Evolutionary conservation across 2,113 vertebrate species (phyloP).

Genomic region (Cephalopterus ornatus): DNA sequence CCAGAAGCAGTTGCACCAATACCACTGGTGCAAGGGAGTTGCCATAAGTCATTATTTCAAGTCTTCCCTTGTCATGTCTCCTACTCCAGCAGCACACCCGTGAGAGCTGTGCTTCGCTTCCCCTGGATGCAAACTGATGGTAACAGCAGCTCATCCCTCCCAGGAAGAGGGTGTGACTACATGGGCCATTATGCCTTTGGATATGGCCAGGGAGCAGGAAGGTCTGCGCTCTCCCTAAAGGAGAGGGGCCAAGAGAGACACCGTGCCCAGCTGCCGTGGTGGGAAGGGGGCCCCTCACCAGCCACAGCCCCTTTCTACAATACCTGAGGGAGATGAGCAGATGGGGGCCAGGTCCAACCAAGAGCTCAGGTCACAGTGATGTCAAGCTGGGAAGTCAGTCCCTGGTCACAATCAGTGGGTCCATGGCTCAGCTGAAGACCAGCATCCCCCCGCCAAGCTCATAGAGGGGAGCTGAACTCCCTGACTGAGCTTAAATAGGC

Average conservation of each 20-base stretch:
- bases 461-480: fast-evolving
- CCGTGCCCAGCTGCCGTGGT: fast-evolving
- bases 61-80: background rate
- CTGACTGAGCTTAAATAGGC: background rate
- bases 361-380: fast-evolving
- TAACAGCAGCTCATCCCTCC: background rate
- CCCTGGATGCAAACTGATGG: background rate
- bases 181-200: background rate
- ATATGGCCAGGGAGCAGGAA: background rate
- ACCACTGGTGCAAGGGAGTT: background rate
- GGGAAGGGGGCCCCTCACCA: fast-evolving
- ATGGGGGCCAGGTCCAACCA: background rate
- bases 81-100: background rate
- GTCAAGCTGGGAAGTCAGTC: background rate
- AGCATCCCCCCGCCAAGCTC: background rate
- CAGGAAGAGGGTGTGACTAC: background rate
- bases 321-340: background rate
- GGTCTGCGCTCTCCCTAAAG: background rate
- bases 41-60: background rate
- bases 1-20: background rate
- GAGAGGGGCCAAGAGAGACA: background rate
- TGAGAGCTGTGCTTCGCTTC: background rate
- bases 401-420: fast-evolving
- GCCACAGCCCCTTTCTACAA: background rate
- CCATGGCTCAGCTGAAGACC: background rate